phyloP scores from a whole-genome alignment of 53 echinoderm and acorn worm genomes.

The Holothuria leucospilota region DNA sequence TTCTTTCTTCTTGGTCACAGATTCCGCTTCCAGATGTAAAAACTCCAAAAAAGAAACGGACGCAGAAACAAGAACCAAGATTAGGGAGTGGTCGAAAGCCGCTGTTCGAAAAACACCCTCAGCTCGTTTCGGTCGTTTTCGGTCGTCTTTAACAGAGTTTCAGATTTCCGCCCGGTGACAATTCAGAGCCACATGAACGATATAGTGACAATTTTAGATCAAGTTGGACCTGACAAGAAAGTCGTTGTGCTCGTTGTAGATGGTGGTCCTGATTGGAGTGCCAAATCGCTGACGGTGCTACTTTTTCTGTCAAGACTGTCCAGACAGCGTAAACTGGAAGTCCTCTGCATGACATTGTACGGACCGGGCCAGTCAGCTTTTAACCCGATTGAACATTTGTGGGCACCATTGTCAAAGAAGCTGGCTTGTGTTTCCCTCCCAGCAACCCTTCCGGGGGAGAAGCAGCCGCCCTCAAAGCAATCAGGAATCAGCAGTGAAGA shows the following conservation, averaged over 20 bases:
- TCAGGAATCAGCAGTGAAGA: background rate
- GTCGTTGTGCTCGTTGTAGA: background rate
- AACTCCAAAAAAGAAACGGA: too few relatives aligned
- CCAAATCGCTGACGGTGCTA: background rate
- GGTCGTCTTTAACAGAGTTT: background rate
- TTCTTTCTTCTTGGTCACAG: too few relatives aligned
- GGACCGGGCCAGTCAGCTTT: constrained; percentile 30
- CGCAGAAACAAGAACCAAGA: too few relatives aligned
- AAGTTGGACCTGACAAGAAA: background rate
- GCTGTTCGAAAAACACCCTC: too few relatives aligned
- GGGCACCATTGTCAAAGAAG: background rate
- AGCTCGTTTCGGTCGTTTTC: too few relatives aligned
- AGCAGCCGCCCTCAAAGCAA: background rate
- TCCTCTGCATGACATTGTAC: constrained; percentile 12
- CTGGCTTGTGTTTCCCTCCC: background rate
- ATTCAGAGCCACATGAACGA: constrained; percentile 1
- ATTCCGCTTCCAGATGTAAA: too few relatives aligned
- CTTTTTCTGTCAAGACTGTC: background rate
- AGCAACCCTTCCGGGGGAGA: constrained; percentile 26
- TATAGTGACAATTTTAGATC: background rate
- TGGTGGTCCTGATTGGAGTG: constrained; percentile 19
- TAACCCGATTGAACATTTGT: too few relatives aligned
- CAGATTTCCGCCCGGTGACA: background rate
- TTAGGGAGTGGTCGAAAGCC: too few relatives aligned
- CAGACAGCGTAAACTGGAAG: background rate